A percentile compares a stretch with the other conserved stretches of the same genome.
Conservation (phyloP, 2,888 invertebrate species). For the Cephus pygmeus region DNA sequence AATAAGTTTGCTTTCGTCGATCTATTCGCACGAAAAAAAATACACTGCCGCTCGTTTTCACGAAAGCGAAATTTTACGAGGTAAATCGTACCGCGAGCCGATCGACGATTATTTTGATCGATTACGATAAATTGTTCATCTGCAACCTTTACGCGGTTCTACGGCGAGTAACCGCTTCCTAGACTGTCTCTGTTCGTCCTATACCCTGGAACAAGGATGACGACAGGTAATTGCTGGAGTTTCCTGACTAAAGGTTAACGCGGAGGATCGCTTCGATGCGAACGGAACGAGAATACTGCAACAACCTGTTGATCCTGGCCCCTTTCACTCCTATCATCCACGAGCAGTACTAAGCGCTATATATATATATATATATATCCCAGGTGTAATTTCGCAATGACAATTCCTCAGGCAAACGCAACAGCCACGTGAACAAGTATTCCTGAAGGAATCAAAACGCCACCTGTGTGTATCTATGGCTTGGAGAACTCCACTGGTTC, state of each 20-base stretch:
- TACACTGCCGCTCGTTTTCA: not conserved
- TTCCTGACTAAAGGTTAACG: conserved; percentile 37
- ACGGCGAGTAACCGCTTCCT: not conserved
- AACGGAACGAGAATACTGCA: conserved; percentile 34
- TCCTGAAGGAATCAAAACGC: not conserved
- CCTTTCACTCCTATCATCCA: conserved; percentile 39
- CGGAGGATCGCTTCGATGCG: conserved; percentile 24
- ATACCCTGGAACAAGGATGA: conserved; percentile 18
- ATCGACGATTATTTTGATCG: not conserved
- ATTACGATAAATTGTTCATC: not conserved
- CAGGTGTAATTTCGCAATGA: not conserved
- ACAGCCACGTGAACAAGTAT: not conserved
- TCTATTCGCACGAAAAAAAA: not conserved
- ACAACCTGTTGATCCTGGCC: conserved; percentile 47
- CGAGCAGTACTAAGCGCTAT: not conserved
- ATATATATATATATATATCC: no score
- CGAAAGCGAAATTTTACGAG: not conserved
- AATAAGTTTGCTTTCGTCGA: not conserved
- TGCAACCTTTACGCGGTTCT: not conserved
- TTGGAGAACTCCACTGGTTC: not conserved
- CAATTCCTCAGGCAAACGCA: not conserved
- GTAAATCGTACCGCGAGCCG: not conserved
- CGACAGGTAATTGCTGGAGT: not conserved
- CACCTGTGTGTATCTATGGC: not conserved
- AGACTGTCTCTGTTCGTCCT: not conserved